phyloP scores from a whole-genome alignment of 2,888 invertebrate genomes.

The Polydrusus pterygomalis region DNA sequence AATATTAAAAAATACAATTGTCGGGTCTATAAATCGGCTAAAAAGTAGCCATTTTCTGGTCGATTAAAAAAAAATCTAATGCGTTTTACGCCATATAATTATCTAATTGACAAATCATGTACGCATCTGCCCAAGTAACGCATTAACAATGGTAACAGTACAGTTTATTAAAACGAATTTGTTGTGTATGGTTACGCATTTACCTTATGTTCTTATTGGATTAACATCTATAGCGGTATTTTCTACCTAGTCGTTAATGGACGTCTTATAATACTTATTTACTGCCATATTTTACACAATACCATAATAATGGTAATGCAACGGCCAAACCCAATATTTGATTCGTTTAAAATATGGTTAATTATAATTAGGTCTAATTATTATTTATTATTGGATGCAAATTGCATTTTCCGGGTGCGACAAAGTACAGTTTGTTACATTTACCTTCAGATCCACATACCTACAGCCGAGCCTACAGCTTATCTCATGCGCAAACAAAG shows the following conservation, averaged over 20 bases:
- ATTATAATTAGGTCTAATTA: too few relatives aligned
- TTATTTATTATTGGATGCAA: too few relatives aligned
- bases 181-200: conserved; percentile 7
- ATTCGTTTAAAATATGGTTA: too few relatives aligned
- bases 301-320: neutral
- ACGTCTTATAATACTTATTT: neutral
- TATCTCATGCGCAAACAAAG: too few relatives aligned
- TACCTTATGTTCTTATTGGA: conserved; percentile 19
- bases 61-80: too few relatives aligned
- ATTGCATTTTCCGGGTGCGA: too few relatives aligned
- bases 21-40: too few relatives aligned
- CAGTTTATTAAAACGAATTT: conserved; percentile 6
- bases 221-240: conserved; percentile 30
- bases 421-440: neutral
- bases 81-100: neutral
- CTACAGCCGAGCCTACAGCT: too few relatives aligned
- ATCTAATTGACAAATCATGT: neutral
- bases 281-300: neutral
- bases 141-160: conserved; percentile 15
- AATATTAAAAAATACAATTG: too few relatives aligned
- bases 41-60: too few relatives aligned
- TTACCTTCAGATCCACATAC: too few relatives aligned
- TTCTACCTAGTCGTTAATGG: conserved; percentile 1
- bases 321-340: too few relatives aligned
- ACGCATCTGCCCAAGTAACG: neutral